Conservation (phyloP, 2,888 invertebrate genomes). For the Agonopterix alstromeriana region DNA sequence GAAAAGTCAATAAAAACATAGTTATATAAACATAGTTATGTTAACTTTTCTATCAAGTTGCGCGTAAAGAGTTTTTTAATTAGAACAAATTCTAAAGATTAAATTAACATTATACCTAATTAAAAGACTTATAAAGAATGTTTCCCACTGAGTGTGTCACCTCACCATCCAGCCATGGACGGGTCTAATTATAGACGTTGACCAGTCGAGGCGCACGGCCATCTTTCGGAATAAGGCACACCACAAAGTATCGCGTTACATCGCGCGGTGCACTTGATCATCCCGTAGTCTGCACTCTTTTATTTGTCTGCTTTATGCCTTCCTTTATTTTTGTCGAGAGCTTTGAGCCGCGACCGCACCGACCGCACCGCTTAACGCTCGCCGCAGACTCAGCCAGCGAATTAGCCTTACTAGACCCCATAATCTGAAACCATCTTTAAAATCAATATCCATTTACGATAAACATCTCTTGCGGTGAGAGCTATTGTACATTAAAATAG, state of each 20-base stretch:
- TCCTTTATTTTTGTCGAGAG: slow-evolving; percentile 48
- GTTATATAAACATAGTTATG: too few species aligned
- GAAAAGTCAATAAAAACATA: too few species aligned
- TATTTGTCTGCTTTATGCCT: slow-evolving; percentile 28
- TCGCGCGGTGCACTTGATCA: slow-evolving; percentile 68
- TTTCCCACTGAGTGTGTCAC: neutral
- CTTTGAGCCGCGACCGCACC: slow-evolving; percentile 51
- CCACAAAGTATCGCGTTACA: slow-evolving; percentile 64
- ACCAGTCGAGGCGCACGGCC: slow-evolving; percentile 22
- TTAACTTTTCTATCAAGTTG: too few species aligned
- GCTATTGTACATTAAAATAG: slow-evolving; percentile 7
- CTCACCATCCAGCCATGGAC: neutral
- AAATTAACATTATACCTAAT: too few species aligned
- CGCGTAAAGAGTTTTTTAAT: too few species aligned
- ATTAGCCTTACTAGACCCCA: slow-evolving; percentile 33
- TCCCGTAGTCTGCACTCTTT: slow-evolving; percentile 59
- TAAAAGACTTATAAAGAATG: too few species aligned
- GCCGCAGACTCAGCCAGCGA: slow-evolving; percentile 34
- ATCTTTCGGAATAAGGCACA: slow-evolving; percentile 45
- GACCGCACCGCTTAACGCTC: slow-evolving; percentile 55
- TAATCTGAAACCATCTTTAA: slow-evolving; percentile 35
- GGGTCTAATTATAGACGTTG: slow-evolving; percentile 9
- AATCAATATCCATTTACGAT: slow-evolving; percentile 43
- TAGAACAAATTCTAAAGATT: too few species aligned
- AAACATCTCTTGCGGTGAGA: slow-evolving; percentile 25